These are phyloP conservation scores for Erpornis zantholeuca DNA, from an alignment of 2,113 vertebrate genomes.

Conservation along the genomic window DNA sequence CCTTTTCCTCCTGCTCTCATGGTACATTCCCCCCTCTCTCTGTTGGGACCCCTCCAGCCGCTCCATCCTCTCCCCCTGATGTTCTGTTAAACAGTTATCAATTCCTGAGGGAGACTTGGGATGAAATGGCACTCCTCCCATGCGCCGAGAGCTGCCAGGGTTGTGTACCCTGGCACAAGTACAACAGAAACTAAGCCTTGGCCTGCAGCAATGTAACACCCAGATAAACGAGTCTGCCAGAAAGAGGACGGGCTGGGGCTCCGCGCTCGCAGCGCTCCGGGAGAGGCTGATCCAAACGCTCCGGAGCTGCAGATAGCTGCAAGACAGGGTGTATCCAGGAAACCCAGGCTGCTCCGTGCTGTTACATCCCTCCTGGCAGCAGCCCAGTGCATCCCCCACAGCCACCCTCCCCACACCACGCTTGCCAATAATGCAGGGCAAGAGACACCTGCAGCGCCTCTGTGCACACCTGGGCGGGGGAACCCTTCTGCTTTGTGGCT, in stretches of 20 bases:
- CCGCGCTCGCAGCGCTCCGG: background rate
- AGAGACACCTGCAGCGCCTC: background rate
- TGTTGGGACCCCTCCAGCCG: background rate
- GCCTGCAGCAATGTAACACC: constrained; percentile 61
- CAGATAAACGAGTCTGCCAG: constrained; percentile 63
- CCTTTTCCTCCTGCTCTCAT: background rate
- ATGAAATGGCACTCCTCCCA: constrained; percentile 30
- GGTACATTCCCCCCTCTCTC: fast-evolving
- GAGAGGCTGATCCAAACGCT: background rate
- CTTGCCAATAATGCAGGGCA: background rate
- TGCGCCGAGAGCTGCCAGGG: constrained; percentile 29
- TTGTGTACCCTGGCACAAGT: constrained; percentile 63
- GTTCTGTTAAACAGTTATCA: constrained; percentile 33
- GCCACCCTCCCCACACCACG: background rate
- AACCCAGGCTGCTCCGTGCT: background rate
- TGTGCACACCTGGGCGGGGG: background rate
- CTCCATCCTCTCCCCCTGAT: background rate
- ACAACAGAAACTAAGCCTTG: constrained; percentile 70
- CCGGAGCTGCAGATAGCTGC: background rate
- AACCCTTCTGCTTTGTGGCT: background rate
- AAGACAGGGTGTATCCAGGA: constrained; percentile 44
- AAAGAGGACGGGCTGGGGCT: constrained; percentile 25
- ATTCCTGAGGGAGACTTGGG: background rate
- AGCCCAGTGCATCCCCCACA: background rate
- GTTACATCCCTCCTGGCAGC: background rate